Evolutionary conservation across 2,113 vertebrate genomes (phyloP).

Genomic region (Hippoglossus stenolepis): DNA sequence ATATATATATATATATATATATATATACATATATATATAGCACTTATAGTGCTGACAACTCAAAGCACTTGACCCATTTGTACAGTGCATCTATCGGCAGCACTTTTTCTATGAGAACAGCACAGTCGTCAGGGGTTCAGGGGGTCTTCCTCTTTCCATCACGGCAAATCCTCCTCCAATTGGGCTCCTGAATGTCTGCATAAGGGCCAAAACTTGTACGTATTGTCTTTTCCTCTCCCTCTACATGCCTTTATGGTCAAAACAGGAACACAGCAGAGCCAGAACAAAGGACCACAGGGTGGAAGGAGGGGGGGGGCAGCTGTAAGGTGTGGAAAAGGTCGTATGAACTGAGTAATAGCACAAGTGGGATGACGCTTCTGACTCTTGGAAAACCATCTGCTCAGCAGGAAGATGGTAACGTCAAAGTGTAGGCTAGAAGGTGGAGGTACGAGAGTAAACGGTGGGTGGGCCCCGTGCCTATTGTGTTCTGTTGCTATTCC

Average conservation of each 20-base stretch:
- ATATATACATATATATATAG: no score
- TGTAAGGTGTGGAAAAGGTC: conserved; percentile 41
- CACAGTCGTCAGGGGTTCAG: no score
- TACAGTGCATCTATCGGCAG: no score
- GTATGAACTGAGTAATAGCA: conserved; percentile 36
- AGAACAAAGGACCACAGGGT: conserved; percentile 61
- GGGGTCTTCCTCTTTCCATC: conserved; percentile 69
- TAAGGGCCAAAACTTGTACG: conserved; percentile 21
- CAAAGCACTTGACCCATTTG: no score
- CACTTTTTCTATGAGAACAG: no score
- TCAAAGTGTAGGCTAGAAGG: conserved; percentile 53
- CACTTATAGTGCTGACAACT: no score
- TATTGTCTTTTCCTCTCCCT: conserved; percentile 58
- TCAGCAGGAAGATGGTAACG: conserved; percentile 69
- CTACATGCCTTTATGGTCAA: conserved; percentile 42
- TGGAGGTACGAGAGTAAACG: conserved; percentile 14
- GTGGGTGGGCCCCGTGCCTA: conserved; percentile 19
- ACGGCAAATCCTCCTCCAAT: conserved; percentile 45
- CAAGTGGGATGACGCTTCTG: conserved; percentile 55
- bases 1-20: no score
- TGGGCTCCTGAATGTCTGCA: conserved; percentile 61
- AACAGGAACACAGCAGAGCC: conserved; percentile 70
- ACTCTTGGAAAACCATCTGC: conserved; percentile 70
- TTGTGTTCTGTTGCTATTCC: conserved; percentile 54
- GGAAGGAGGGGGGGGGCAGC: conserved; percentile 4